Evolutionary conservation across 2,888 invertebrate species (phyloP).

Genomic region (Orthosia gothica): DNA sequence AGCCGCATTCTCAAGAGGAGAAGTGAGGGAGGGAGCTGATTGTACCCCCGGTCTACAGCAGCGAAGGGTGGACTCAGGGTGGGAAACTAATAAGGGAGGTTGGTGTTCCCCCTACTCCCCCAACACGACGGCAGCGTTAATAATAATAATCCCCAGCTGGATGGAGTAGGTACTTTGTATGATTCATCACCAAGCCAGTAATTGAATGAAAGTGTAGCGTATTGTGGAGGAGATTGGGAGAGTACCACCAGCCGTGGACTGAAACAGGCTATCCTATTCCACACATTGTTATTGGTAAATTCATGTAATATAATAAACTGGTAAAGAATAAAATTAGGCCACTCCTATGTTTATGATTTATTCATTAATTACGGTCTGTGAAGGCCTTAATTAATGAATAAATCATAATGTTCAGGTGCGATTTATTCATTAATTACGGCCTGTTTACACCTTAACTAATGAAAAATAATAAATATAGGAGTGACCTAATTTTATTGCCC

Average conservation of each 20-base stretch:
- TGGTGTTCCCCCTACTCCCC: conserved; percentile 15
- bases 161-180: conserved; percentile 3
- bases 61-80: conserved; percentile 27
- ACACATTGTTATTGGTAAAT: too few species aligned
- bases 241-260: not conserved
- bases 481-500: too few species aligned
- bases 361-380: too few species aligned
- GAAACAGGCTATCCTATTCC: too few species aligned
- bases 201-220: not conserved
- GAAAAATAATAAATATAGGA: too few species aligned
- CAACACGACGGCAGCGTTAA: not conserved
- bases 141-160: conserved; percentile 49
- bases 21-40: conserved; percentile 23
- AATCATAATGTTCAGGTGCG: too few species aligned
- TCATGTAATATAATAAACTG: too few species aligned
- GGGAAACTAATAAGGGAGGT: conserved; percentile 24
- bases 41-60: not conserved
- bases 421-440: too few species aligned
- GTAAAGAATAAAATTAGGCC: too few species aligned
- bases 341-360: too few species aligned
- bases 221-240: not conserved
- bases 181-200: conserved; percentile 15
- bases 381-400: too few species aligned
- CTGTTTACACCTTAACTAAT: too few species aligned
- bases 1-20: conserved; percentile 15